Evolutionary conservation across 2,113 vertebrate species (phyloP).

Genomic region (Centropus bengalensis): DNA sequence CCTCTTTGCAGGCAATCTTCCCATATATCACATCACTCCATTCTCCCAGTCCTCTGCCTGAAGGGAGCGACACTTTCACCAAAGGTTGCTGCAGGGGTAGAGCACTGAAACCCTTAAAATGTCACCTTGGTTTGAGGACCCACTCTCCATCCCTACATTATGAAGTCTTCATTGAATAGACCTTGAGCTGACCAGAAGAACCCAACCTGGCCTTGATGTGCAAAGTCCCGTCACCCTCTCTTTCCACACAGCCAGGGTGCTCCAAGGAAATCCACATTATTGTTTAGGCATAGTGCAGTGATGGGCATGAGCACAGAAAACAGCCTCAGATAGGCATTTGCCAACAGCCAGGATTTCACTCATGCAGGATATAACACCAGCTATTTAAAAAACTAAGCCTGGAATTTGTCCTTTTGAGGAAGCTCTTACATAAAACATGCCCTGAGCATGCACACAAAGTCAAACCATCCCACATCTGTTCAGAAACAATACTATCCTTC

Average conservation of each 20-base stretch:
- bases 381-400: background rate
- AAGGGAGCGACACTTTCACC: background rate
- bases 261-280: background rate
- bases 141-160: background rate
- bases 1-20: background rate
- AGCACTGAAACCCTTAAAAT: background rate
- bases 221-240: background rate
- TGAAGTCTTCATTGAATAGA: background rate
- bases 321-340: background rate
- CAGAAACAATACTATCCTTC: background rate
- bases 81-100: background rate
- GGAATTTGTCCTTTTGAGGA: background rate
- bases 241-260: background rate
- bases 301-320: background rate
- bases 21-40: background rate
- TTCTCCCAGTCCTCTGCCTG: background rate
- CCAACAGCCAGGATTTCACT: background rate
- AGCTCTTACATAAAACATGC: background rate
- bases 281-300: background rate
- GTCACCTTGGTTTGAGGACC: background rate
- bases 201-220: background rate
- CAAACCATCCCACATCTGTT: background rate
- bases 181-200: background rate
- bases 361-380: background rate
- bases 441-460: background rate